phyloP scores from a whole-genome alignment of 2,113 vertebrate genomes.

The Rissa tridactyla region DNA sequence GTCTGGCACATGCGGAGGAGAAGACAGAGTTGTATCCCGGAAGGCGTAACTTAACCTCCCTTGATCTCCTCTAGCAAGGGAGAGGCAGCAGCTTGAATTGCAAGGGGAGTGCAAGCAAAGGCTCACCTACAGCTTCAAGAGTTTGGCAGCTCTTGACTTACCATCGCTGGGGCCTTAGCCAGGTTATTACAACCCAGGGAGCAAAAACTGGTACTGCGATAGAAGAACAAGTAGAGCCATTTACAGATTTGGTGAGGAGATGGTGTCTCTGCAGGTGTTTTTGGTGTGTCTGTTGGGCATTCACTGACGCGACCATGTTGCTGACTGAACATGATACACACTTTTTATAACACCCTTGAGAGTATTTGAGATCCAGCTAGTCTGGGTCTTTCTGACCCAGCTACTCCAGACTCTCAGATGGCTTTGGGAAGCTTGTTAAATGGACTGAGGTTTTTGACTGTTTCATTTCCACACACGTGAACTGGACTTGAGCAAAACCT shows the following conservation, averaged over 20 bases:
- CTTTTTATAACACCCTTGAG: not conserved
- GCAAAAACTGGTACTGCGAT: fast-evolving
- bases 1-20: not conserved
- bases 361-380: not conserved
- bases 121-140: not conserved
- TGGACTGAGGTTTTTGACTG: not conserved
- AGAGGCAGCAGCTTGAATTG: not conserved
- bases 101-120: not conserved
- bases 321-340: fast-evolving
- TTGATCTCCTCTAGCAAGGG: not conserved
- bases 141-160: not conserved
- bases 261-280: not conserved
- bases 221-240: not conserved
- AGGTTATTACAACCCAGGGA: not conserved
- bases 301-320: fast-evolving
- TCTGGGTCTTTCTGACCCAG: not conserved
- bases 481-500: not conserved
- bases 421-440: not conserved
- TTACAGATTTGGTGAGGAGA: not conserved
- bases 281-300: not conserved
- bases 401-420: not conserved
- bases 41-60: not conserved
- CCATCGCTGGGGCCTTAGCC: not conserved
- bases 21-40: not conserved
- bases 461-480: not conserved